phyloP scores from a whole-genome alignment of 2,797 vertebrate genomes.

The Anguilla obscura region DNA sequence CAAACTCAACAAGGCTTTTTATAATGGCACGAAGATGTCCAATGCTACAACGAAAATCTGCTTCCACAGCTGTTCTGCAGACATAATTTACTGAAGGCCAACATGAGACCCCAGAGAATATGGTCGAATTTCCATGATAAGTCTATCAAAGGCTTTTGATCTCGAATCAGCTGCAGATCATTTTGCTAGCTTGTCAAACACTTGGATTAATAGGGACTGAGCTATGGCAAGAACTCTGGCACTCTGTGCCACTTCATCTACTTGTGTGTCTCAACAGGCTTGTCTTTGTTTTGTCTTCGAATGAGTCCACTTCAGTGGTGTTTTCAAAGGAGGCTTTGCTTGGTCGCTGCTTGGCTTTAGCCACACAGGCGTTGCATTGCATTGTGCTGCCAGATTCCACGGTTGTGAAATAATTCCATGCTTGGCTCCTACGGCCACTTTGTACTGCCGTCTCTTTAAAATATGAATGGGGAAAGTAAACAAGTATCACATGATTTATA shows the following conservation, averaged over 20 bases:
- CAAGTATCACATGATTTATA: background rate
- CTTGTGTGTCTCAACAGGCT: background rate
- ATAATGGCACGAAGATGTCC: slow-evolving; percentile 30
- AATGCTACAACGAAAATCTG: slow-evolving; percentile 46
- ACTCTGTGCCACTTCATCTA: background rate
- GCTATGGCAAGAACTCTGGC: background rate
- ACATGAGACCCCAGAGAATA: slow-evolving; percentile 40
- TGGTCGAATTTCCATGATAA: slow-evolving; percentile 16
- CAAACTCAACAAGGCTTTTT: slow-evolving; percentile 28
- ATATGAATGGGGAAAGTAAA: slow-evolving; percentile 10
- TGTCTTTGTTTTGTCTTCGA: slow-evolving; percentile 9
- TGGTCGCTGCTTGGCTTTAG: background rate
- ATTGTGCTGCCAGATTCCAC: background rate
- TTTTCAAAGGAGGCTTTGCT: background rate
- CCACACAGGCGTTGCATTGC: background rate
- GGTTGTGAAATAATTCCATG: background rate
- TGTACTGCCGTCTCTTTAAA: background rate
- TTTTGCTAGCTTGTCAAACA: slow-evolving; percentile 2
- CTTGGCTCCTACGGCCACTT: background rate
- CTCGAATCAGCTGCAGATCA: slow-evolving; percentile 37
- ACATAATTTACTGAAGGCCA: slow-evolving; percentile 19
- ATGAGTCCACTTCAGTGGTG: background rate
- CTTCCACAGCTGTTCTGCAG: slow-evolving; percentile 43
- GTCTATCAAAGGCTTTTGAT: slow-evolving; percentile 33
- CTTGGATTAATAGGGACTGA: background rate